A percentile compares a stretch with the other conserved stretches of the same genome.
Conservation (phyloP, 2,113 vertebrate genomes). For the Ceyx melanurus region DNA sequence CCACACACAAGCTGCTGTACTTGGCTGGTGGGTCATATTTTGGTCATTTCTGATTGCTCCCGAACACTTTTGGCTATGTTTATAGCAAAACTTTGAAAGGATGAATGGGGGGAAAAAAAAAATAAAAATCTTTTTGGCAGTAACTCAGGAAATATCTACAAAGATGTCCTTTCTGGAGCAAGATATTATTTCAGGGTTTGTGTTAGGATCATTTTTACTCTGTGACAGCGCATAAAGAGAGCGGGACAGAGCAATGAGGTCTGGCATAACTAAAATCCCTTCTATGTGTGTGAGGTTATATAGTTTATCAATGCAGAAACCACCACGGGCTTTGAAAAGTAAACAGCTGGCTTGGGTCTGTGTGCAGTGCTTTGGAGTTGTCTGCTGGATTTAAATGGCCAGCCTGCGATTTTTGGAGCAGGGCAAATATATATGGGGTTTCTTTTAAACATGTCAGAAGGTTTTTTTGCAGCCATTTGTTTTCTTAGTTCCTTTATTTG, state of each 20-base stretch:
- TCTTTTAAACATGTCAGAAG: constrained; percentile 25
- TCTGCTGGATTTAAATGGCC: constrained; percentile 32
- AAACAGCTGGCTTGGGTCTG: constrained; percentile 51
- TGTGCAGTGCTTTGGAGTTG: neutral
- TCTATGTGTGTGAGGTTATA: constrained; percentile 62
- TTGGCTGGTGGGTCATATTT: neutral
- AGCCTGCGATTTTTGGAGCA: neutral
- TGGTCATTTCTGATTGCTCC: constrained; percentile 31
- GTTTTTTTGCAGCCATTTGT: constrained; percentile 9
- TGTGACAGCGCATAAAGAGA: constrained; percentile 51
- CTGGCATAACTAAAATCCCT: constrained; percentile 61
- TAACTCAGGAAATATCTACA: constrained; percentile 53
- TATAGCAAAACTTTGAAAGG: constrained; percentile 48
- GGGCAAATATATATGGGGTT: neutral
- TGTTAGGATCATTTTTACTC: constrained; percentile 53
- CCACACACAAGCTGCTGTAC: neutral
- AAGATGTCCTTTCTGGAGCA: constrained; percentile 43
- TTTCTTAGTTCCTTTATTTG: constrained; percentile 39
- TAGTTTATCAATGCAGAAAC: constrained; percentile 68
- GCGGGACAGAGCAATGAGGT: constrained; percentile 37
- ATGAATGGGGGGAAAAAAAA: constrained; percentile 14
- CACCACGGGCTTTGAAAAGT: constrained; percentile 55
- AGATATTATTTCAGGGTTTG: constrained; percentile 49
- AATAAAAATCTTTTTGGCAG: constrained; percentile 52
- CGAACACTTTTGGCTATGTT: constrained; percentile 14